A percentile compares a stretch with the other conserved stretches of the same genome.
These are phyloP conservation scores for Gonatopus flavifemur DNA, from an alignment of 1,140 invertebrate species.

Conservation along the genomic window DNA sequence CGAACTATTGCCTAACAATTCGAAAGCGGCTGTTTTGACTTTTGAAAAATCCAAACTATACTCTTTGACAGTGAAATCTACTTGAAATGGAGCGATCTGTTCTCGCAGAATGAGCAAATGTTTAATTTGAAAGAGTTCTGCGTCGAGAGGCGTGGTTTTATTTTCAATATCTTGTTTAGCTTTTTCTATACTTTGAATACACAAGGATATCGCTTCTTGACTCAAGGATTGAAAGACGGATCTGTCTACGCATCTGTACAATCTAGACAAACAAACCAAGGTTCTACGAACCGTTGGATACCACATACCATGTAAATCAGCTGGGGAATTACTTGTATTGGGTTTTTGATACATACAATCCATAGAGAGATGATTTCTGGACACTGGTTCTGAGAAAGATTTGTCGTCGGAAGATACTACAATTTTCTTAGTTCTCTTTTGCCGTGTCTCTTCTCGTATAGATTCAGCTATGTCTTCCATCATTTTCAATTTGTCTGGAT, in stretches of 20 bases:
- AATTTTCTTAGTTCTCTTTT: conserved; percentile 47
- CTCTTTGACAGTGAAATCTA: conserved; percentile 92
- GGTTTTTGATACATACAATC: conserved; percentile 45
- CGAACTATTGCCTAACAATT: conserved; percentile 81
- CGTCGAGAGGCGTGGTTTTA: conserved; percentile 79
- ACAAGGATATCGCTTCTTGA: conserved; percentile 90
- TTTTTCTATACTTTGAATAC: conserved; percentile 84
- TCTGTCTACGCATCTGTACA: conserved; percentile 93
- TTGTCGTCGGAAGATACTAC: conserved; percentile 43
- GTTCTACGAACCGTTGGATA: conserved; percentile 96
- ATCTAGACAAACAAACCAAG: conserved; percentile 89
- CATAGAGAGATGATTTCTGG: conserved; percentile 46
- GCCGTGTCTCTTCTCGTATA: conserved; percentile 45
- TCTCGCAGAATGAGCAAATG: conserved; percentile 95
- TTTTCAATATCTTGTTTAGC: conserved; percentile 73
- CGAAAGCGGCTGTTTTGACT: conserved; percentile 83
- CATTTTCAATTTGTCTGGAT: conserved; percentile 96
- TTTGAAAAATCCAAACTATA: conserved; percentile 89
- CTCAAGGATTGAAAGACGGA: conserved; percentile 95
- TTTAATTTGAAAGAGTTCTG: conserved; percentile 95
- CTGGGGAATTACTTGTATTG: conserved; percentile 70
- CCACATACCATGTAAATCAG: conserved; percentile 99
- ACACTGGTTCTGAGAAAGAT: conserved; percentile 31
- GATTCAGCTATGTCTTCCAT: conserved; percentile 74
- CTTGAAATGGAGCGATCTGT: conserved; percentile 98